phyloP scores from a whole-genome alignment of 2,797 vertebrate species.

The Microctenopoma steveboyesi region DNA sequence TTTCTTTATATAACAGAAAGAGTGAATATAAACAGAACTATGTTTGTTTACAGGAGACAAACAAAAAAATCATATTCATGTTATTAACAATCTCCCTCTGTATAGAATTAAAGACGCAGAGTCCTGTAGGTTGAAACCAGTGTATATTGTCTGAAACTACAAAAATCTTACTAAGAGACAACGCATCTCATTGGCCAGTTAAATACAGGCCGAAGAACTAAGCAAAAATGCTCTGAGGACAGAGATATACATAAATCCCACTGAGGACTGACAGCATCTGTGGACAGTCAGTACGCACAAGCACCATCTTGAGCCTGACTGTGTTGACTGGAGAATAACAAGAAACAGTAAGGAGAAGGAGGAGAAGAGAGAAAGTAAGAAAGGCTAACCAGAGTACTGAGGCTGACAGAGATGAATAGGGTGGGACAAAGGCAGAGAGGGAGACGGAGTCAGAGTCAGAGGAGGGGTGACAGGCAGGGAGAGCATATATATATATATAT shows the following conservation, averaged over 20 bases:
- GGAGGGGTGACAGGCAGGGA: slow-evolving; percentile 43
- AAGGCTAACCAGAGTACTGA: slow-evolving; percentile 52
- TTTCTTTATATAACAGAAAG: no score
- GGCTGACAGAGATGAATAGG: slow-evolving; percentile 58
- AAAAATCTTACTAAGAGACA: slow-evolving; percentile 5
- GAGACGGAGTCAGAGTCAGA: slow-evolving; percentile 39
- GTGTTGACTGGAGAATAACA: slow-evolving; percentile 50
- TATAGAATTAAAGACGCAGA: no score
- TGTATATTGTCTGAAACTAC: neutral
- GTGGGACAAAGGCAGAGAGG: slow-evolving; percentile 45
- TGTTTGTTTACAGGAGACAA: no score
- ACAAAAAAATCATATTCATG: no score
- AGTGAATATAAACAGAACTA: no score
- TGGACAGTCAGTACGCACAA: slow-evolving; percentile 45
- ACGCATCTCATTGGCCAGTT: no score
- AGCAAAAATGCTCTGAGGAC: slow-evolving; percentile 23
- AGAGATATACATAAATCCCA: slow-evolving; percentile 46
- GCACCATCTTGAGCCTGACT: slow-evolving; percentile 43
- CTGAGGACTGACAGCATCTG: slow-evolving; percentile 50
- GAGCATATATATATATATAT: slow-evolving; percentile 29
- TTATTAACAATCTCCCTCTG: no score
- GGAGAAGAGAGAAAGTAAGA: slow-evolving; percentile 27
- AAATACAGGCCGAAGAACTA: neutral
- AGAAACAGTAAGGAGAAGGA: slow-evolving; percentile 31
- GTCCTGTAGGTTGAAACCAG: neutral